phyloP scores from a whole-genome alignment of 2,888 invertebrate species.

The Drosophila greeni region DNA sequence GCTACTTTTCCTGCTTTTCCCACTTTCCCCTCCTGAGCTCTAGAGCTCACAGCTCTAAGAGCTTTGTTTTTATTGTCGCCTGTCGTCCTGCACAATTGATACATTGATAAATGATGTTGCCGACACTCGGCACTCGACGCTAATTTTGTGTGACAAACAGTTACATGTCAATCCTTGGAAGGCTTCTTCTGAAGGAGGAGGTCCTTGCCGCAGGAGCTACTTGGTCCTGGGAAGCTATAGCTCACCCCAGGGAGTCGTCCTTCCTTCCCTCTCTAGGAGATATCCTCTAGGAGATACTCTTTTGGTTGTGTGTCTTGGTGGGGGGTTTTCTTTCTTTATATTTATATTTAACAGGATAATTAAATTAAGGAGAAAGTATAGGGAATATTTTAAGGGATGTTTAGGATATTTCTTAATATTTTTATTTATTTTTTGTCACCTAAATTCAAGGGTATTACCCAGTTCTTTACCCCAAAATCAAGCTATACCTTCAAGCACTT shows the following conservation, averaged over 20 bases:
- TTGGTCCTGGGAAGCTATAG: background rate
- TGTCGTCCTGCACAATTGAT: conserved; percentile 52
- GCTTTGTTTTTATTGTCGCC: conserved; percentile 64
- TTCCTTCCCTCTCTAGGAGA: background rate
- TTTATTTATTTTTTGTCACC: background rate
- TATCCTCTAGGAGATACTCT: background rate
- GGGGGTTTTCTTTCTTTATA: background rate
- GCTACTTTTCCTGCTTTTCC: background rate
- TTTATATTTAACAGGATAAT: background rate
- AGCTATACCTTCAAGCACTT: conserved; percentile 36
- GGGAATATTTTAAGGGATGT: background rate
- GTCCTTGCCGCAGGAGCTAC: conserved; percentile 2
- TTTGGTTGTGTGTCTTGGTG: background rate
- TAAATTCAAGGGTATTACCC: background rate
- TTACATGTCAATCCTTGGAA: conserved; percentile 59
- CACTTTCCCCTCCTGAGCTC: conserved; percentile 10
- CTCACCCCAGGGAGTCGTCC: conserved; percentile 8
- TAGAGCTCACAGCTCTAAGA: too few relatives aligned
- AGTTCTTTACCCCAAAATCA: background rate
- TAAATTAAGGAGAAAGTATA: background rate
- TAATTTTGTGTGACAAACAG: conserved; percentile 68
- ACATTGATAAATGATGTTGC: conserved; percentile 47
- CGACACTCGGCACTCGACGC: conserved; percentile 37
- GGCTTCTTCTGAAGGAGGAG: too few relatives aligned
- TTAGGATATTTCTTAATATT: background rate